Base-by-base conservation (phyloP, 2,797 vertebrate genomes). In the Meriones psammophilus region DNA sequence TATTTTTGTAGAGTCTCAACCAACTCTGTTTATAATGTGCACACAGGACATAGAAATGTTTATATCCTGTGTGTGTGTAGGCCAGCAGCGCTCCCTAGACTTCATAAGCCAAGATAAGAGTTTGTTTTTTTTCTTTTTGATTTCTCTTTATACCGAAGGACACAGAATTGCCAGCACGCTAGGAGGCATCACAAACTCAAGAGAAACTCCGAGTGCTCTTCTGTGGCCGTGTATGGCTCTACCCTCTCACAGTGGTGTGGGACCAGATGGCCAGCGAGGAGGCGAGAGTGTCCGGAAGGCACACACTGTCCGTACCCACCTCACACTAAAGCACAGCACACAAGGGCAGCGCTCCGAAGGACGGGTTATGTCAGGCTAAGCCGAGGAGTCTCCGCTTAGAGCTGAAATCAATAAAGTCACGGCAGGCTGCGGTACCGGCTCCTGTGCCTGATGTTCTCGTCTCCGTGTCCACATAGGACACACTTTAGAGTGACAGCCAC, bases 1-100 rank as follows among this genome's bases (percentile, higher is more conserved):
- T 98, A 98, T 98, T 98, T 99, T 98, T 99, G 95, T 98, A 98
- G 97, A 94, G 83, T 97, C 95, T 98, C 97, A 98, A 97, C 98
- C 98, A 98, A 96, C 96, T 68, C n/a, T 98, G 97, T 98, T 98
- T 98, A 98, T 98, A 98, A 98, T 92, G 90, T 98, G 98, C 98
- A 98, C 96, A 98, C 98, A 98, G 92, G 93, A 97, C 97, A 64
- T 97, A 97, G 97, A 97, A 96, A 97, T 98, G 98, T 98, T 98
- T 98, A 98, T 98, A 98, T 97, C 97, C 92, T 98, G 98, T 39
- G 39, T 98, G 97, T 36, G 28, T 97, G 77, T 97, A 97, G 96
- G 90, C 92, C 93, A 95, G 20, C 92, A 88, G 92, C 96, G 89
- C 95, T 96, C 96, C 96, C 94, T 69, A 88, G 80, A 98, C 58